Evolutionary conservation across 2,888 invertebrate genomes (phyloP).

Genomic region (Dasypolia templi): DNA sequence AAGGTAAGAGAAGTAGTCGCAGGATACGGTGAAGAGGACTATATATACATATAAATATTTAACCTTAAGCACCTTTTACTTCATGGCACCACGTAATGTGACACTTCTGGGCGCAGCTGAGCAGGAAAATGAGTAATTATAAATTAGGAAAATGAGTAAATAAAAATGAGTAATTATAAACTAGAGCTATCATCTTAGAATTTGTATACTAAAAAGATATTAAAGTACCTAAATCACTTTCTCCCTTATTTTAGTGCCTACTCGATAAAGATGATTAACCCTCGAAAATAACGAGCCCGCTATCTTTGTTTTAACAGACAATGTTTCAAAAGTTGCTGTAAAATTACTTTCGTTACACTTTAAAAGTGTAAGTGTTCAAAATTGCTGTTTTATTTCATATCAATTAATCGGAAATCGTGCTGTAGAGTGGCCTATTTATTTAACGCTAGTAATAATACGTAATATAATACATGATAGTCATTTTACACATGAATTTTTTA

Average conservation of each 20-base stretch:
- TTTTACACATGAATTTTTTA: not conserved
- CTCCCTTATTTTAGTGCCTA: constrained; percentile 70
- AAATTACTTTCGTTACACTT: constrained; percentile 70
- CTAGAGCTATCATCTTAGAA: constrained; percentile 20
- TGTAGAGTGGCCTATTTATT: not conserved
- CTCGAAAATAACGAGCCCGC: constrained; percentile 74
- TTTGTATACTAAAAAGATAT: constrained; percentile 65
- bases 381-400: constrained; percentile 47
- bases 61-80: too few species aligned
- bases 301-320: constrained; percentile 74
- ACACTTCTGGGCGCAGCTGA: constrained; percentile 3
- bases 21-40: too few species aligned
- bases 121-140: constrained; percentile 16
- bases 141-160: constrained; percentile 24
- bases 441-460: not conserved
- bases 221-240: constrained; percentile 70
- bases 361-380: constrained; percentile 49
- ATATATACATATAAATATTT: too few species aligned
- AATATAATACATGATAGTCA: too few species aligned
- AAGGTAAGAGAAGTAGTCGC: too few species aligned
- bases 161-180: constrained; percentile 16
- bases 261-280: constrained; percentile 76
- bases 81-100: not conserved
- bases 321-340: constrained; percentile 73
- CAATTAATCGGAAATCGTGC: constrained; percentile 35